Conservation (phyloP, 2,797 vertebrate species). For the Chromobotia macracanthus region DNA sequence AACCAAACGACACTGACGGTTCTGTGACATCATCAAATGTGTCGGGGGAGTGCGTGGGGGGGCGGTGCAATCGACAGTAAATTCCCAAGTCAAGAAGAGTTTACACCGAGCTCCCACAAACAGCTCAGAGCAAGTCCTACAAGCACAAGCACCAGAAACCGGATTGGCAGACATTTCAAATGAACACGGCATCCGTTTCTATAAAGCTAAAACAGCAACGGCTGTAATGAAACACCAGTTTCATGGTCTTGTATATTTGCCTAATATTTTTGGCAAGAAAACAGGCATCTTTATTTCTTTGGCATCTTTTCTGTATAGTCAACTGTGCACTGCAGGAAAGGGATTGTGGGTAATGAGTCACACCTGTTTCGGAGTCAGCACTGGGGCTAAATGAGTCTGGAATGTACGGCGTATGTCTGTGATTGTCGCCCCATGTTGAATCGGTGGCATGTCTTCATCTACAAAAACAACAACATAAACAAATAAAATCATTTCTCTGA, state of each 20-base stretch:
- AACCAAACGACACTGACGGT: background rate
- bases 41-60: background rate
- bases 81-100: constrained; percentile 19
- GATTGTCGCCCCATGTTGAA: constrained; percentile 86
- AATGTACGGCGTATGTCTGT: constrained; percentile 96
- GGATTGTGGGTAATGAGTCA: constrained; percentile 16
- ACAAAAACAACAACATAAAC: constrained; percentile 20
- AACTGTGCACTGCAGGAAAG: background rate
- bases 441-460: constrained; percentile 86
- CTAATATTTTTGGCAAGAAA: constrained; percentile 19
- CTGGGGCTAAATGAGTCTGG: constrained; percentile 90
- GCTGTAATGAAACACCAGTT: background rate
- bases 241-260: background rate
- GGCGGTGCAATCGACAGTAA: background rate
- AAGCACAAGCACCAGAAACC: background rate
- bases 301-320: background rate
- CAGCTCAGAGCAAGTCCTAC: constrained; percentile 1
- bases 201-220: background rate
- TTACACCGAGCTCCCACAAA: background rate
- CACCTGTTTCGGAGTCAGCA: constrained; percentile 88
- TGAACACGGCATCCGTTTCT: too few relatives aligned
- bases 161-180: constrained; percentile 22
- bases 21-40: background rate
- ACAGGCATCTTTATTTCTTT: background rate
- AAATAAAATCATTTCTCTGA: background rate